Conservation (phyloP, 1,140 invertebrate genomes). For the Trichonephila clavata region DNA sequence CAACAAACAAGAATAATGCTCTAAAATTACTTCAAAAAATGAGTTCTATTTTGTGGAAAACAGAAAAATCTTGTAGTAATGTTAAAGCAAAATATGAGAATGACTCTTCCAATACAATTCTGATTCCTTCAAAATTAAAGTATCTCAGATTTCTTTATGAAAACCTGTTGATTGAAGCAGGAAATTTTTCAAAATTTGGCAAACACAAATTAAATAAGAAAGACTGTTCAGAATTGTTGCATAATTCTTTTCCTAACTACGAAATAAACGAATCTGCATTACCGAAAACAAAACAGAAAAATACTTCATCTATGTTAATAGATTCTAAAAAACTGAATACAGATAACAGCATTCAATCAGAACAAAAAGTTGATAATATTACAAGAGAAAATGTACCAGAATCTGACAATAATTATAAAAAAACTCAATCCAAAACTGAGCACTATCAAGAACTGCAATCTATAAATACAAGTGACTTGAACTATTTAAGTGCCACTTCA, state of each 20-base stretch:
- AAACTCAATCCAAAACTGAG: no score
- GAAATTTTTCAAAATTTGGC: not conserved
- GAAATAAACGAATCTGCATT: not conserved
- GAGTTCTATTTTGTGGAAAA: conserved; percentile 11
- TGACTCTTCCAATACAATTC: not conserved
- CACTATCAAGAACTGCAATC: no score
- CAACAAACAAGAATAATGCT: not conserved
- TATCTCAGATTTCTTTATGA: not conserved
- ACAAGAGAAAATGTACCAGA: not conserved
- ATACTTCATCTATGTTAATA: not conserved
- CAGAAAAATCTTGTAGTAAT: not conserved
- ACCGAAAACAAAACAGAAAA: not conserved
- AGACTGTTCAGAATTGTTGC: not conserved
- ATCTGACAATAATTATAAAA: not conserved
- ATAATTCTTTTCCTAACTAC: not conserved
- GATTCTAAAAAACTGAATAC: not conserved
- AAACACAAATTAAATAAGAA: not conserved
- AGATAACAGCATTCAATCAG: not conserved
- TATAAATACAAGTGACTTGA: not conserved
- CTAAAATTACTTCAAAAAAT: not conserved
- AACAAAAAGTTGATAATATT: not conserved
- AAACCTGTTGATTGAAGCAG: not conserved
- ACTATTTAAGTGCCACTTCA: not conserved
- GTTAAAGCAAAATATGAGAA: not conserved
- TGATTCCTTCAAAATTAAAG: not conserved